Evolutionary conservation across 2,888 invertebrate species (phyloP).

Genomic region (Polyploca ridens): DNA sequence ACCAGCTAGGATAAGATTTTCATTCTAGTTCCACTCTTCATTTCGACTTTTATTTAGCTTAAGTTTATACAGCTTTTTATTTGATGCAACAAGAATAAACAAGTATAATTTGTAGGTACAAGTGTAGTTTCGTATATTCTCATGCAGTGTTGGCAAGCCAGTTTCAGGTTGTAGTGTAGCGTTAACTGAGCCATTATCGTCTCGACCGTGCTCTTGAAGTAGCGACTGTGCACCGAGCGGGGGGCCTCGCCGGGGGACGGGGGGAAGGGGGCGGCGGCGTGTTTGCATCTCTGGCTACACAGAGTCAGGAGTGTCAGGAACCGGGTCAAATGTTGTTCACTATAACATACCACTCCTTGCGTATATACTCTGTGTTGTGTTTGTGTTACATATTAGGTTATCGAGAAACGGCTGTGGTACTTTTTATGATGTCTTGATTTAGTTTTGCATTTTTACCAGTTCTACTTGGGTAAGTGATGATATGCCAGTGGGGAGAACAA

Average conservation of each 20-base stretch:
- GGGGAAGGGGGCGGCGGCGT: neutral
- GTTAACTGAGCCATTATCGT: slow-evolving; percentile 8
- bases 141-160: neutral
- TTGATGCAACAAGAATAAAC: neutral
- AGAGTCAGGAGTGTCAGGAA: neutral
- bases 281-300: neutral
- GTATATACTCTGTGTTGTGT: neutral
- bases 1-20: too few relatives aligned
- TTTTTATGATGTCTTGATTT: too few relatives aligned
- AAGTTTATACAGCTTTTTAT: too few relatives aligned
- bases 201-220: slow-evolving; percentile 1
- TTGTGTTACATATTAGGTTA: neutral
- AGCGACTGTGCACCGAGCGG: neutral
- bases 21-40: too few relatives aligned
- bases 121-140: neutral
- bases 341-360: neutral
- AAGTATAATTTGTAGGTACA: neutral
- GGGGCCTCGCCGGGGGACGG: neutral
- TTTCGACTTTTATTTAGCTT: too few relatives aligned
- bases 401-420: too few relatives aligned
- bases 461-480: too few relatives aligned
- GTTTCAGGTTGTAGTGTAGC: neutral
- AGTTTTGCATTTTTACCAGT: too few relatives aligned
- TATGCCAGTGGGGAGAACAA: too few relatives aligned
- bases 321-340: slow-evolving; percentile 7